Base-by-base conservation (phyloP, 2,113 vertebrate genomes). In the Petrocephalus zakoni region DNA sequence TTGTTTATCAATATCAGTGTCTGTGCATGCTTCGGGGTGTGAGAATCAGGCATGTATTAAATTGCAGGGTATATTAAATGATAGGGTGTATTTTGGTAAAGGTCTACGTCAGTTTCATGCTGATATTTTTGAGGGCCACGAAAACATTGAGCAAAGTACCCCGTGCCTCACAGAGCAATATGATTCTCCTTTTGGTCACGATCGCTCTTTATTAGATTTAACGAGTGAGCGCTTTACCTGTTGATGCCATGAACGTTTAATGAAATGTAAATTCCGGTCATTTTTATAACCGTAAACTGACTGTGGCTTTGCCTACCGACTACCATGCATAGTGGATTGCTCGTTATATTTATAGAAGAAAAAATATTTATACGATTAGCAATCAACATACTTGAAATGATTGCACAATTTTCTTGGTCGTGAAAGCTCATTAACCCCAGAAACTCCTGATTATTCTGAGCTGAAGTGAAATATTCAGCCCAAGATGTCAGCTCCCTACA, bases 401-500 rank as follows among this genome's bases (percentile, higher is more conserved):
- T 15, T 46, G 46, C 82, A 85, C 52, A 25, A 85, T 49, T 51
- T 51, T 5, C 42, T 51, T 25, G 82, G 47, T 49, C 82, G 10
- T 49, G 22, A 85, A 42, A 37, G 52, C 51, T 86, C 29, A 86
- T 85, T 49, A 52, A 85, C 11, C n/a, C n/a, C 47, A 49, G 84
- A 29, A 53, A 25, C 10, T 49, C 56, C 51, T 13, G 51, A 52
- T 55, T 86, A 19, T 86, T 86, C 49, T 55, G n/a, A 55, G 25
- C 25, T 34, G n/a, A 55, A 86, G 84, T 55, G 49, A 55, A 51
- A 68, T 56, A 86, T 55, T 55, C 25, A 86, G 25, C 46, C 17
- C 17, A 86, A 86, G 25, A 86, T 86, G 84, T 86, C 51, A 34
- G 49, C 51, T 37, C 56, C 84, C 52, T 86, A 55, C 25, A 56